Evolutionary conservation across 2,888 invertebrate species (phyloP), one percentile per base, ranked within the genome.

Genomic region (Biston stratarius): DNA sequence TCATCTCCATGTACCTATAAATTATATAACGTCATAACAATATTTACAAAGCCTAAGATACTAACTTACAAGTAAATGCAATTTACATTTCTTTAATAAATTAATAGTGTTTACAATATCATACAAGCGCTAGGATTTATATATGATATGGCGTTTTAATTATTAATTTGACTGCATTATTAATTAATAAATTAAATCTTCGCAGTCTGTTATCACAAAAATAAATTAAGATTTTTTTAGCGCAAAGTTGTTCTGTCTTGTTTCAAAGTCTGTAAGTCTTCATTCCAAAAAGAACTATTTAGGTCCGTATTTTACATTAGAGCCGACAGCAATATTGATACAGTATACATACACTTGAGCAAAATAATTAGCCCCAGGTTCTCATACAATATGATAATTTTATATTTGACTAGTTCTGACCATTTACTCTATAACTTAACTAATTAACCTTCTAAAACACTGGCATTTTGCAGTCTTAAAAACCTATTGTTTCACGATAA

Each of bases 11-110:
- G 80, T 87, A 92, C 90, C 93, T 93, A 93, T 93, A 94, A 94
- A 93, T 94, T 94, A 94, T 94, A 91, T 93, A 94, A 94, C 93
- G 88, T 92, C 90, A 85, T 93, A 94, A 94, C 94, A 94, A 93
- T 94, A 94, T 94, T 90, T 94, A 94, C 94, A 94, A 93, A 94
- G 93, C 93, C 92, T 93, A 93, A 85, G 75, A 76, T 86, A 84
- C 92, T 94, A 93, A 88, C 93, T 93, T 94, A 94, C 90, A 83
- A 83, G 83, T 92, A 91, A 90, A 91, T 91, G 92, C 91, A 92
- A 93, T 94, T 87, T 93, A 94, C 94, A 94, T 88, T 83, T 84
- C 44, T 33, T 81, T 82, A 93, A 93, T 93, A 92, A 94, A 93
- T 92, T 91, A 91, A 88, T 90, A 87, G 87, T 91, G 92, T 91